phyloP scores from a whole-genome alignment of 2,113 vertebrate genomes.

The Stegastes partitus region DNA sequence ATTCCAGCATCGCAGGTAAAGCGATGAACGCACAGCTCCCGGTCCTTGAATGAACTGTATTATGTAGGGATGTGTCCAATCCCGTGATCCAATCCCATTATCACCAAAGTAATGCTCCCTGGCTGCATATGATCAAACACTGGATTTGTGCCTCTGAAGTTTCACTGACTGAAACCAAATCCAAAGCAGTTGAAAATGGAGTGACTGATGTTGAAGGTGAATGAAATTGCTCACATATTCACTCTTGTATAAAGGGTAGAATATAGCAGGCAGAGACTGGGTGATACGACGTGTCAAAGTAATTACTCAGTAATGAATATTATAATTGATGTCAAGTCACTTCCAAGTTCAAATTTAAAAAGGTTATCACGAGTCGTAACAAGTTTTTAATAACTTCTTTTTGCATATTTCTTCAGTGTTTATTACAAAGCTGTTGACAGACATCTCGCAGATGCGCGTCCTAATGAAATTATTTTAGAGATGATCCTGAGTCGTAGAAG shows the following conservation, averaged over 20 bases:
- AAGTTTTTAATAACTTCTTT: neutral
- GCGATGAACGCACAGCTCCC: conserved; percentile 22
- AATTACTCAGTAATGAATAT: conserved; percentile 38
- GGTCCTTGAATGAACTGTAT: conserved; percentile 29
- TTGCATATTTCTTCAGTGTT: neutral
- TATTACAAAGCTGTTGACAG: neutral
- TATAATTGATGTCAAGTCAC: conserved; percentile 31
- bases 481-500: too few species aligned
- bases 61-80: conserved; percentile 45
- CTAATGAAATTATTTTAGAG: too few species aligned
- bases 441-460: too few species aligned
- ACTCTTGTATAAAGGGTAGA: conserved; percentile 19
- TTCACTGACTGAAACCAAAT: conserved; percentile 59
- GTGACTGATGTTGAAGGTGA: conserved; percentile 63
- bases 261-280: conserved; percentile 5
- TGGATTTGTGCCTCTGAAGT: conserved; percentile 64
- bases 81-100: conserved; percentile 63
- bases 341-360: conserved; percentile 25
- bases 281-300: conserved; percentile 2
- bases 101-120: conserved; percentile 50
- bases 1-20: conserved; percentile 55
- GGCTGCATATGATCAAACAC: conserved; percentile 64
- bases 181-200: conserved; percentile 60
- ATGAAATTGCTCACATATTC: conserved; percentile 56
- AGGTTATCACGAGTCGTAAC: conserved; percentile 16